These are phyloP conservation scores for Ischnura elegans DNA, from an alignment of 2,888 invertebrate species.

Conservation along the genomic window DNA sequence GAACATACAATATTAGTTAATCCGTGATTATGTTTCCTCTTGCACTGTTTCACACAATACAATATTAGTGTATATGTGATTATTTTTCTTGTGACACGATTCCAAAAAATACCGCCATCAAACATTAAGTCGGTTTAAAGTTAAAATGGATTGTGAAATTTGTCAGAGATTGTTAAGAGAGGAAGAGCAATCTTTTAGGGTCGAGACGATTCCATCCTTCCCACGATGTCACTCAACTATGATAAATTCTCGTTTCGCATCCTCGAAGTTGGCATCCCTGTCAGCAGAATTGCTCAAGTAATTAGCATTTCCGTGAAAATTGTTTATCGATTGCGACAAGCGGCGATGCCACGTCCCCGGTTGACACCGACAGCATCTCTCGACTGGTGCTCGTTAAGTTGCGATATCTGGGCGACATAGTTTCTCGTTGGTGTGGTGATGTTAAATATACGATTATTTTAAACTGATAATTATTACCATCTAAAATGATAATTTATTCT, in stretches of 20 bases:
- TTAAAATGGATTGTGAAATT: too few relatives aligned
- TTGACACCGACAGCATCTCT: neutral
- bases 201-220: neutral
- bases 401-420: neutral
- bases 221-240: neutral
- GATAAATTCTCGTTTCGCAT: neutral
- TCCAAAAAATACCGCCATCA: too few relatives aligned
- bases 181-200: neutral
- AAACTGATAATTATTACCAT: too few relatives aligned
- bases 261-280: neutral
- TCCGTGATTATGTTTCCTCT: too few relatives aligned
- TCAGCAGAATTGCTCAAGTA: neutral
- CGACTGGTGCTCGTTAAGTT: neutral
- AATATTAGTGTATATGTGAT: too few relatives aligned
- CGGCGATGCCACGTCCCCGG: neutral
- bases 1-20: too few relatives aligned
- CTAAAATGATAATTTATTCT: too few relatives aligned
- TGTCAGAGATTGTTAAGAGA: too few relatives aligned
- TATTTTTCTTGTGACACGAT: too few relatives aligned
- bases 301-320: neutral
- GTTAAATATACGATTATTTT: too few relatives aligned
- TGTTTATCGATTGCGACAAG: slow-evolving; percentile 17
- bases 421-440: neutral
- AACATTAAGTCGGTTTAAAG: too few relatives aligned
- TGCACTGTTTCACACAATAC: too few relatives aligned